Conservation (phyloP, 2,797 vertebrate genomes). For the Octomys mimax region DNA sequence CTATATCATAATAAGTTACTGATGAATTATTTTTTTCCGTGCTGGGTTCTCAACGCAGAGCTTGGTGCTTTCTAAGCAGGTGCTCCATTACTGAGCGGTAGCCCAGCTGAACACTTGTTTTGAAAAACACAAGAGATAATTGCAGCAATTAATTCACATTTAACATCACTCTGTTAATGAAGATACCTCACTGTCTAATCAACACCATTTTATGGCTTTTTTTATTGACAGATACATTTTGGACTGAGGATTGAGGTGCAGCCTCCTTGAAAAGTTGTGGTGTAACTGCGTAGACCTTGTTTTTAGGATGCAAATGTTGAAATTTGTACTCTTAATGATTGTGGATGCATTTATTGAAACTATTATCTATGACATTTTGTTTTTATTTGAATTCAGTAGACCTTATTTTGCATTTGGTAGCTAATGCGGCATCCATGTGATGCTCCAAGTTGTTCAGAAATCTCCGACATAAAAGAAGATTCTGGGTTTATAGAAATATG, state of each 20-base stretch:
- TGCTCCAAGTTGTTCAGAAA: background rate
- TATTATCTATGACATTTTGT: slow-evolving; percentile 29
- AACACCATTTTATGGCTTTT: slow-evolving; percentile 68
- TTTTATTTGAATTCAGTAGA: background rate
- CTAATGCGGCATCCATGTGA: background rate
- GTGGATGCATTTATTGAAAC: background rate
- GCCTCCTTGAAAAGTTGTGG: background rate
- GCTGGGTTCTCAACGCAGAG: background rate
- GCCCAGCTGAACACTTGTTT: slow-evolving; percentile 21
- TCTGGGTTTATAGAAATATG: background rate
- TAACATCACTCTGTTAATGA: background rate
- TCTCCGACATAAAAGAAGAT: background rate
- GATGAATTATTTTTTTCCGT: background rate
- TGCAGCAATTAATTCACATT: slow-evolving; percentile 72
- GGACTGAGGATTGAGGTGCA: slow-evolving; percentile 39
- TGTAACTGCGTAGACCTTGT: background rate
- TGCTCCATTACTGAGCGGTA: background rate
- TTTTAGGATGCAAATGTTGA: slow-evolving; percentile 3
- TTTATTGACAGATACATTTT: slow-evolving; percentile 52
- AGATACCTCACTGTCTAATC: slow-evolving; percentile 7
- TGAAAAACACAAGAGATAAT: slow-evolving; percentile 68
- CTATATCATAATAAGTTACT: slow-evolving; percentile 54
- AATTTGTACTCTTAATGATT: slow-evolving; percentile 57
- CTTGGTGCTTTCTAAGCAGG: background rate
- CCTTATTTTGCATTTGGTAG: background rate